Percentiles rank a stretch among this genome's conserved stretches.
These are phyloP conservation scores for Hiodon alosoides DNA, from an alignment of 2,113 vertebrate genomes.

Conservation along the genomic window DNA sequence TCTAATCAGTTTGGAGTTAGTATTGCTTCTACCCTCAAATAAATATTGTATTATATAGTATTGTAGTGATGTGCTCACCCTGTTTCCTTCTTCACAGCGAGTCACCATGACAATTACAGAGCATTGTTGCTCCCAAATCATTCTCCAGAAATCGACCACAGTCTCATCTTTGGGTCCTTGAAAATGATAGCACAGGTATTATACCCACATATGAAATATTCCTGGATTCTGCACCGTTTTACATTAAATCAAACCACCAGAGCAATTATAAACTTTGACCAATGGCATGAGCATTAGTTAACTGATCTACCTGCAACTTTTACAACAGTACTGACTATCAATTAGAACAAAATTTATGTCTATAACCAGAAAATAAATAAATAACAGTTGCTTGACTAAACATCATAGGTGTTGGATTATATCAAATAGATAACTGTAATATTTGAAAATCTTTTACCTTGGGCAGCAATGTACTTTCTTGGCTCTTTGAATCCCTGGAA, in stretches of 20 bases:
- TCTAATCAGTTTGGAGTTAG: not conserved
- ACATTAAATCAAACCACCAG: not conserved
- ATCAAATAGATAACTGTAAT: no score
- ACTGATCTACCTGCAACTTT: no score
- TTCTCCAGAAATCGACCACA: conserved; percentile 88
- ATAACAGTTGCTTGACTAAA: no score
- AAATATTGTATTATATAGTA: not conserved
- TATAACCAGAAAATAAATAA: no score
- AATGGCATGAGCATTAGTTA: no score
- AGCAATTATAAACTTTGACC: no score
- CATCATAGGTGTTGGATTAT: no score
- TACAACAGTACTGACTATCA: no score
- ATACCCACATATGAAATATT: not conserved
- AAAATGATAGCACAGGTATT: not conserved
- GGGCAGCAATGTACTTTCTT: conserved; percentile 94
- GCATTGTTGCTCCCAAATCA: conserved; percentile 96
- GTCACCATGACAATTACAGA: conserved; percentile 98
- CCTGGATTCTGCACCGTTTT: not conserved
- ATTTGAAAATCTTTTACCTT: conserved; percentile 66
- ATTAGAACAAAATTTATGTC: no score
- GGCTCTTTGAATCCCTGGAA: conserved; percentile 87
- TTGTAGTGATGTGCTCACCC: conserved; percentile 55
- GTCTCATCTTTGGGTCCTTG: conserved; percentile 93
- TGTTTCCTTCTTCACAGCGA: conserved; percentile 89
- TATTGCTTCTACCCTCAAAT: not conserved